Percentiles rank a stretch among this genome's conserved stretches.
phyloP scores from a whole-genome alignment of 2,888 invertebrate genomes.

The Mycalesis mineus region DNA sequence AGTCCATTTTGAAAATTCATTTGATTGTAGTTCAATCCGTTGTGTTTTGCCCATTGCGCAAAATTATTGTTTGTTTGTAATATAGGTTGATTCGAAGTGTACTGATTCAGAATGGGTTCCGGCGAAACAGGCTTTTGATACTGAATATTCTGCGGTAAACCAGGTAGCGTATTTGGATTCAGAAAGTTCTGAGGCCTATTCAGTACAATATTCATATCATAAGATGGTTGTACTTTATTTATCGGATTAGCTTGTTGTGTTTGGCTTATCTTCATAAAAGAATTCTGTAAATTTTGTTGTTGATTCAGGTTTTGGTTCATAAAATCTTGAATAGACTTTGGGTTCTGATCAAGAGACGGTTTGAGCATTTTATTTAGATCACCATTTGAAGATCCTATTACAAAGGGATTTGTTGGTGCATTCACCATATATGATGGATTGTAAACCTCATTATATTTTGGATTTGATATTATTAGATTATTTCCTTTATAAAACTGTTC shows the following conservation, averaged over 20 bases:
- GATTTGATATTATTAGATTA: neutral
- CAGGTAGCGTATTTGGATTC: neutral
- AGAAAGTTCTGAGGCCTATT: neutral
- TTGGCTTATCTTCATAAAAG: neutral
- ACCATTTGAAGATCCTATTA: neutral
- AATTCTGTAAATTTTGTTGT: neutral
- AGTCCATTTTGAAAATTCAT: neutral
- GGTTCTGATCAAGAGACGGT: neutral
- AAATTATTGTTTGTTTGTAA: neutral
- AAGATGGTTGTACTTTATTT: neutral
- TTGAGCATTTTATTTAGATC: neutral
- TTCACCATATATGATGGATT: neutral
- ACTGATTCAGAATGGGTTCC: neutral
- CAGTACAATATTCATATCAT: neutral
- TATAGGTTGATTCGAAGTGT: neutral
- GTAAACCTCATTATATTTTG: neutral
- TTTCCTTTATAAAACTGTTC: neutral
- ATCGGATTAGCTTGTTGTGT: neutral
- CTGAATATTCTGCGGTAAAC: neutral
- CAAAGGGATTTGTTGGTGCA: neutral
- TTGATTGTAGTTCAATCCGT: neutral
- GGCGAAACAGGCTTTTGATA: neutral
- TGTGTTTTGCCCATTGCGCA: neutral
- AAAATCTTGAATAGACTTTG: neutral
- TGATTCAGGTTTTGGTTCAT: neutral